These are phyloP conservation scores for Agapetus fuscipes DNA, from an alignment of 2,888 invertebrate species.

Conservation along the genomic window DNA sequence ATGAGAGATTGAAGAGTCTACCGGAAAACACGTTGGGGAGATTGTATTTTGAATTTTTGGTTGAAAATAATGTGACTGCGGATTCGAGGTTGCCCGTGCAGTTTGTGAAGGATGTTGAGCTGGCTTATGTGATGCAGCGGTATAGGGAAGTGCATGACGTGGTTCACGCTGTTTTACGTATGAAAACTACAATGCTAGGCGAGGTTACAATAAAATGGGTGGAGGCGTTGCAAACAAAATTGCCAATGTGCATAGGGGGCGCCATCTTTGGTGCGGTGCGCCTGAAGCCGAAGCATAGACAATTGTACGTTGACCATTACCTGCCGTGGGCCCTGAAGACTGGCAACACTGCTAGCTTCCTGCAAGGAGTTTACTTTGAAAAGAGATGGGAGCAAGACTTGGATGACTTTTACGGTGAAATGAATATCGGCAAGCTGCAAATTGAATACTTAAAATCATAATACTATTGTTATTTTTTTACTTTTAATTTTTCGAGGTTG, in stretches of 20 bases:
- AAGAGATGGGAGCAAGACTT: conserved; percentile 87
- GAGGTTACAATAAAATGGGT: conserved; percentile 95
- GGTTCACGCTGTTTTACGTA: conserved; percentile 79
- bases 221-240: conserved; percentile 87
- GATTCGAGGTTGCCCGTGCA: conserved; percentile 84
- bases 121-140: conserved; percentile 94
- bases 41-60: conserved; percentile 75
- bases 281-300: conserved; percentile 74
- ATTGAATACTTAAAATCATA: too few relatives aligned
- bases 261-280: conserved; percentile 87
- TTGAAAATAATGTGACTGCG: conserved; percentile 80
- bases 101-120: conserved; percentile 80
- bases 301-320: conserved; percentile 64
- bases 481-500: too few relatives aligned
- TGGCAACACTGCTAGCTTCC: conserved; percentile 63
- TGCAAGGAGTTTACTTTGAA: conserved; percentile 87
- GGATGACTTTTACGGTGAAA: conserved; percentile 66
- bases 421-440: too few relatives aligned
- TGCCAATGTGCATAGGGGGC: conserved; percentile 94
- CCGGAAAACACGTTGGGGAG: conserved; percentile 79
- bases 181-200: conserved; percentile 90
- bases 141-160: conserved; percentile 97
- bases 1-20: conserved; percentile 57
- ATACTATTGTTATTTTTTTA: too few relatives aligned
- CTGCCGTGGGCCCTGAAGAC: conserved; percentile 82